Conservation (phyloP, 2,888 invertebrate genomes). For the Cylloceria caligata region DNA sequence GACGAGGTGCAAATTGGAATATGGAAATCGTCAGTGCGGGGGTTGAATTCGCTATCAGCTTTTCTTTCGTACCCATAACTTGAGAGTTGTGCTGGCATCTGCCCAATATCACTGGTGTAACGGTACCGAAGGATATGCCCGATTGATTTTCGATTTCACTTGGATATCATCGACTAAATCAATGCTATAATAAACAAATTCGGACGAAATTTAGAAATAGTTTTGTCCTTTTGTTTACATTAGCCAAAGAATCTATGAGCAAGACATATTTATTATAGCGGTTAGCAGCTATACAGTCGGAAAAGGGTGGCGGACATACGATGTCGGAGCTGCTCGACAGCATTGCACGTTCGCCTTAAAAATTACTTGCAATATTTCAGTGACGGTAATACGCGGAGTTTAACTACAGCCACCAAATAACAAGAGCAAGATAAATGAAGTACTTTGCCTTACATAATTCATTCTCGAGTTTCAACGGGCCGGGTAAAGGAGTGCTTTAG, state of each 20-base stretch:
- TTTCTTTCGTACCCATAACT: constrained; percentile 14
- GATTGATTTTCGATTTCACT: constrained; percentile 62
- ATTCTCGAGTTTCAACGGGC: constrained; percentile 76
- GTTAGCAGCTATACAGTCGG: background rate
- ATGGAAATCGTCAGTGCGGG: constrained; percentile 63
- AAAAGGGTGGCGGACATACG: constrained; percentile 5
- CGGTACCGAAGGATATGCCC: constrained; percentile 54
- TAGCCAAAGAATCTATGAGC: constrained; percentile 20
- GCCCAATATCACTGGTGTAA: constrained; percentile 55
- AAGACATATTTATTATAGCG: background rate
- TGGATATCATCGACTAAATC: constrained; percentile 20
- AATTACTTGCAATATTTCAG: constrained; percentile 80
- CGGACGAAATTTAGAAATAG: constrained; percentile 6
- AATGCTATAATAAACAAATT: constrained; percentile 21
- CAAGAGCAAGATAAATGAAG: constrained; percentile 83
- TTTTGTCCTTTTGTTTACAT: constrained; percentile 3
- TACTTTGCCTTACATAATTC: constrained; percentile 82
- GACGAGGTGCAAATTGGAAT: constrained; percentile 69
- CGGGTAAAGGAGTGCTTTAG: constrained; percentile 47
- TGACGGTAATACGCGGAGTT: constrained; percentile 79
- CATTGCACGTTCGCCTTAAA: constrained; percentile 78
- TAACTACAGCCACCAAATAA: constrained; percentile 81
- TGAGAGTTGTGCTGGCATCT: constrained; percentile 47
- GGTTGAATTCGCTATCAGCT: constrained; percentile 40
- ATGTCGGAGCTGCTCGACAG: constrained; percentile 27